Evolutionary conservation across 2,888 invertebrate species (phyloP), one percentile per base, ranked within the genome.

Genomic region (Adelphocoris suturalis): DNA sequence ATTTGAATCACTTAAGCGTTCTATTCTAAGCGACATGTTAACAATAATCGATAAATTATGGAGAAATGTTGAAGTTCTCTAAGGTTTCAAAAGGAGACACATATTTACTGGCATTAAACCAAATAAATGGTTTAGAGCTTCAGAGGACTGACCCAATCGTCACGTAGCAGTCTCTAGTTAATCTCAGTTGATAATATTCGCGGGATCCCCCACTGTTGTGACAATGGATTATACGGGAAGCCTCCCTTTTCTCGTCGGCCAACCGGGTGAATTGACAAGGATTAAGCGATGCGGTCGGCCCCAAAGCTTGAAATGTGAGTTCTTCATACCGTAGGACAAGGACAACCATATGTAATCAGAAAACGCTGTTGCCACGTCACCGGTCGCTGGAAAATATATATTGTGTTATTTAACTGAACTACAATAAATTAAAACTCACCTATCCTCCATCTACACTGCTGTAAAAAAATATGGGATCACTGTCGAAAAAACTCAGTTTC

Each of bases 251-350:
- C 68, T 68, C 68, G 19, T 68, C 68, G 68, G 68, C 27, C 19
- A 68, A 68, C 68, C 23, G 27, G 68, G 19, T 68, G 23, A 68
- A 68, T 68, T 68, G 68, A 68, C 68, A 68, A 68, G 68, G 68
- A 68, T 68, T 68, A 68, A 27, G 23, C 9, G 27, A 68, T 11
- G 68, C 68, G 68, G 68, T 68, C 23, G 68, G 23, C 12, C 9
- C 11, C 7, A 12, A 12, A 68, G 68, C 27, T 11, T 27, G 68
- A 68, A 68, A 68, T 68, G n/a, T 19, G 68, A 23, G 68, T 68
- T 11, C 19, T n/a, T n/a, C 57, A 11, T 23, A 12, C 27, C 68
- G 68, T 27, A 4, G 27, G 19, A 23, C 19, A 7, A 52, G 52
- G 52, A 52, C 13, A 52, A 52, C 61, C 5, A 3, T 13, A 0